These are phyloP conservation scores for Conomelus anceps DNA, from an alignment of 2,888 invertebrate species.

Conservation along the genomic window DNA sequence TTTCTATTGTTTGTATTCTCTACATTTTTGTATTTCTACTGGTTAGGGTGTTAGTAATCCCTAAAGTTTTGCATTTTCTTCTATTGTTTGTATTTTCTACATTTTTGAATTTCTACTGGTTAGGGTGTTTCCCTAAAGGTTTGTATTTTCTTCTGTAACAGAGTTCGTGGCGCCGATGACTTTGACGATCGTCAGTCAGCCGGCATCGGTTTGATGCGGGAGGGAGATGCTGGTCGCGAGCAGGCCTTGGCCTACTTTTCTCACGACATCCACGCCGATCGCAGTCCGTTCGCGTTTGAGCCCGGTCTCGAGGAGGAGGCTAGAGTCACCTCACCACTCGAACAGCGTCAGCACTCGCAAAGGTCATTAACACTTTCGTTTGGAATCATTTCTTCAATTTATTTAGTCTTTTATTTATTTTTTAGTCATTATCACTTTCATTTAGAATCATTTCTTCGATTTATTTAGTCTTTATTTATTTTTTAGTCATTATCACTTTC, in stretches of 20 bases:
- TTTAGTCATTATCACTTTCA: too few relatives aligned
- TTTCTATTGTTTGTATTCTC: too few relatives aligned
- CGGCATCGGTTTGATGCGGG: too few relatives aligned
- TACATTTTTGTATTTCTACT: too few relatives aligned
- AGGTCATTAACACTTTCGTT: background rate
- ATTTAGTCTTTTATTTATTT: background rate
- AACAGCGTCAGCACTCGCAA: background rate
- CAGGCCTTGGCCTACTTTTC: constrained; percentile 45
- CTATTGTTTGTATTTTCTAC: too few relatives aligned
- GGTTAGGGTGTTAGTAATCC: too few relatives aligned
- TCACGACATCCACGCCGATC: constrained; percentile 50
- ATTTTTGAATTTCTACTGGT: too few relatives aligned
- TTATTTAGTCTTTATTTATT: too few relatives aligned
- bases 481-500: too few relatives aligned
- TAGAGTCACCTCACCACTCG: background rate
- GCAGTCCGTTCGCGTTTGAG: constrained; percentile 50
- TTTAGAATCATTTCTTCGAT: too few relatives aligned
- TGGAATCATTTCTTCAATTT: background rate
- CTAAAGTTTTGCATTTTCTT: too few relatives aligned
- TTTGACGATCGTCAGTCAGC: background rate
- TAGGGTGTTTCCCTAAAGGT: too few relatives aligned
- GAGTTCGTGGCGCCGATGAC: constrained; percentile 15
- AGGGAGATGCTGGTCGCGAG: constrained; percentile 32
- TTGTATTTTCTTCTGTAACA: background rate
- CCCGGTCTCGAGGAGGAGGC: constrained; percentile 37